Evolutionary conservation across 1,140 invertebrate genomes (phyloP), one percentile per base, ranked within the genome.

Genomic region (Drosophila athabasca): DNA sequence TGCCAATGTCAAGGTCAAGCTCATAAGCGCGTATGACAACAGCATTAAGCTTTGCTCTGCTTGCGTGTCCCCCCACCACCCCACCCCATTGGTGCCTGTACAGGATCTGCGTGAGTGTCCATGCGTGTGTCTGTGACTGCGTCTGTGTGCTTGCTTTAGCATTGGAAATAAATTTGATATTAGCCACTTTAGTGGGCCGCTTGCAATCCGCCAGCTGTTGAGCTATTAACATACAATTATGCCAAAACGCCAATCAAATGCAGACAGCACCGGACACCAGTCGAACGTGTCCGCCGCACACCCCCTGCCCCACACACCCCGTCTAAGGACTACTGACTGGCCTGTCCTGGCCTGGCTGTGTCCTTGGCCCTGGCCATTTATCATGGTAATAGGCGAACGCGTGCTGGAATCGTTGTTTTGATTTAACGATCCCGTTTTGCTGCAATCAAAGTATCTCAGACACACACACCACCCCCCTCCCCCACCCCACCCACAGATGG

Each of bases 141-240:
- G 29, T 24, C 50, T 15, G 11, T 71, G 57, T 54, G 29, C 17
- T 46, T 17, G 8, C 31, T 3, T 35, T 35, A 11, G 29, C 67
- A 66, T 66, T 48, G 66, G 44, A 79, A 81, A 81, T 81, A 81
- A 82, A 74, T 82, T 76, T 50, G 59, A 58, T 65, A 67, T 76
- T 80, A 66, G 65, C 77, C 52, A 35, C 45, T 35, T 59, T 57
- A 51, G 35, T 66, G 22, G 29, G 61, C 61, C 35, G 31, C 31
- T 35, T 46, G 66, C 76, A 73, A 31, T 41, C 57, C 57, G 48
- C 55, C 80, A 80, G 80, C 80, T 83, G 80, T 64, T 84, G 76
- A 82, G 80, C 83, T 85, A 85, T 85, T 85, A 85, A 85, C 81
- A 85, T 85, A 85, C 82, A 87, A 85, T 85, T 84, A 79, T 84